Evolutionary conservation across 2,113 vertebrate species (phyloP), one percentile per base, ranked within the genome.

Genomic region (Leuciscus idus): DNA sequence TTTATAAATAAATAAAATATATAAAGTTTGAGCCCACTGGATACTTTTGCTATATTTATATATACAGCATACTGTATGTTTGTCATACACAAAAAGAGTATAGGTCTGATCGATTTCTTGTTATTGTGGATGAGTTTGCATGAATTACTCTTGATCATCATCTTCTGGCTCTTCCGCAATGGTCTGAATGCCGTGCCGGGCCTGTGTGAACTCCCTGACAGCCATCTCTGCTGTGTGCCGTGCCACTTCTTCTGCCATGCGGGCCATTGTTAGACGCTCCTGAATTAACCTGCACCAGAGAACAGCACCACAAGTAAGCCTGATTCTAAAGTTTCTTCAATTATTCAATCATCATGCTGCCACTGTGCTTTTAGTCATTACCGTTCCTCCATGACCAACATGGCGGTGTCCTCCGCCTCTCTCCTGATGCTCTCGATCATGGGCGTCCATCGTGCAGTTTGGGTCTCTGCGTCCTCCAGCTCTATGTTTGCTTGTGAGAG

Each of bases 371-470:
- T 39, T 19, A 66, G 28, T 0, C 68, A 88, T 91, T 80, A 96
- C 95, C 94, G 92, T 90, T 95, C 94, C 89, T 95, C 95, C 90
- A 95, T 92, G n/a, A 89, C 90, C 15, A 91, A 93, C 64, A 93
- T 39, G 66, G 92, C 93, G 1, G 90, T 88, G 19, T 89, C 92
- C 78, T 95, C 94, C 0, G 94, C 94, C 82, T 95, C 93, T 88
- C 59, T 93, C 87, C 90, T 93, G 86, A 94, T 94, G 89, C 77
- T 93, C 85, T 94, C 91, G 1, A 95, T 92, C 55, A 95, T 93
- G 0, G 93, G 94, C 0, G 94, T 95, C 94, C 95, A 95, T 81
- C 93, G 92, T 59, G 92, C 94, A 0, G 94, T 95, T 85, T 95
- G 94, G 3, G 94, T 95, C 90, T 94, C 95, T 1, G 94, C 94